Conservation (phyloP, 2,113 vertebrate species). For the Leiothrix lutea region DNA sequence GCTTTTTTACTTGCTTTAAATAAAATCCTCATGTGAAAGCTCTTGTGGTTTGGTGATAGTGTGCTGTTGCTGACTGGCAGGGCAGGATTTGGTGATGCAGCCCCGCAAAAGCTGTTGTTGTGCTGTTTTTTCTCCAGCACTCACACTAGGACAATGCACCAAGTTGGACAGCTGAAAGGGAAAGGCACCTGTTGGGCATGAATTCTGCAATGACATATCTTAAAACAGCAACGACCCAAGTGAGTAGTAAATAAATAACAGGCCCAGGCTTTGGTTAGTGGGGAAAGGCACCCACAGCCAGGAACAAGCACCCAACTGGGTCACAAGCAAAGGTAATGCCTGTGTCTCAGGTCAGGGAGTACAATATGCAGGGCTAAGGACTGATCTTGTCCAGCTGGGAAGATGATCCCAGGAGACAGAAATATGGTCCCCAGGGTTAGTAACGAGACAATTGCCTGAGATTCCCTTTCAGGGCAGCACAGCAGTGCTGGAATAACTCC, state of each 20-base stretch:
- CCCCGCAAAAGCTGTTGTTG: background rate
- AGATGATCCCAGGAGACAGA: background rate
- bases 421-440: background rate
- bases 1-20: constrained; percentile 33
- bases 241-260: background rate
- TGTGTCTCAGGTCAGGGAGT: background rate
- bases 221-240: background rate
- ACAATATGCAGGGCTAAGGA: background rate
- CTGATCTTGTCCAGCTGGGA: background rate
- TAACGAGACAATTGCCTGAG: background rate
- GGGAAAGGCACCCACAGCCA: background rate
- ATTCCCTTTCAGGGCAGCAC: background rate
- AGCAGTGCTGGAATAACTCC: background rate
- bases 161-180: background rate
- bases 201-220: background rate
- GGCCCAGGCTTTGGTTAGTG: background rate
- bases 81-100: background rate
- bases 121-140: background rate
- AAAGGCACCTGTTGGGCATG: background rate
- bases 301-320: background rate
- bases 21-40: constrained; percentile 6
- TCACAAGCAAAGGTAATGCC: background rate
- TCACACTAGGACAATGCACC: background rate
- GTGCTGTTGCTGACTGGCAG: background rate
- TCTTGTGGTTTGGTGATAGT: background rate